phyloP scores from a whole-genome alignment of 1,140 invertebrate genomes.

The Stegodyphus dumicola region DNA sequence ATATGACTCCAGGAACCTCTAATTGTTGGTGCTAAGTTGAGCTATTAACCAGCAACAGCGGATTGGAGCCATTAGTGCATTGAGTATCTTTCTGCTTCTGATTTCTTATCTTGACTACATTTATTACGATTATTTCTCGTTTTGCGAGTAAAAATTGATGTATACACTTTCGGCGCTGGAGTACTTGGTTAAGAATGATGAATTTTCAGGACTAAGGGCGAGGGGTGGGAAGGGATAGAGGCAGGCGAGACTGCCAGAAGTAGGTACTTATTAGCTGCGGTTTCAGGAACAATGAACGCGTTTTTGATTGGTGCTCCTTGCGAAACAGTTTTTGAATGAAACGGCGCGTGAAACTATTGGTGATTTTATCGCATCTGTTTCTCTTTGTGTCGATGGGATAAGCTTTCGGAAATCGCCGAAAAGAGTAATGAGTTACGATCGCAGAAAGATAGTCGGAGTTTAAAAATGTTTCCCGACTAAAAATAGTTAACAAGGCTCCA shows the following conservation, averaged over 20 bases:
- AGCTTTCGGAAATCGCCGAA: conserved; percentile 7
- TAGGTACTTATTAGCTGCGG: conserved; percentile 15
- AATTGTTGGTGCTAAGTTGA: conserved; percentile 36
- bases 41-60: conserved; percentile 38
- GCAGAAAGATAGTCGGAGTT: not conserved
- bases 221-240: not conserved
- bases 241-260: too few species aligned
- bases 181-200: conserved; percentile 10
- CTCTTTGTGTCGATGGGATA: not conserved
- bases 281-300: too few species aligned
- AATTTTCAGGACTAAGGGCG: not conserved
- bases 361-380: conserved; percentile 1
- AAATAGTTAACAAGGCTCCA: not conserved
- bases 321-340: conserved; percentile 7
- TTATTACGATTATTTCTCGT: conserved; percentile 42
- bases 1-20: conserved; percentile 33
- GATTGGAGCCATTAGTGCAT: conserved; percentile 1
- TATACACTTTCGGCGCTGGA: too few species aligned
- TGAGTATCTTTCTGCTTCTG: not conserved
- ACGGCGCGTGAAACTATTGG: not conserved
- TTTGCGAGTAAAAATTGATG: not conserved
- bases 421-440: conserved; percentile 16
- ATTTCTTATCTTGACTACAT: conserved; percentile 30
- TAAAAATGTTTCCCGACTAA: not conserved
- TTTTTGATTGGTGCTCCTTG: too few species aligned